A percentile compares a stretch with the other conserved stretches of the same genome.
phyloP scores from a whole-genome alignment of 1,140 invertebrate genomes.

The Drosophila malerkotliana region DNA sequence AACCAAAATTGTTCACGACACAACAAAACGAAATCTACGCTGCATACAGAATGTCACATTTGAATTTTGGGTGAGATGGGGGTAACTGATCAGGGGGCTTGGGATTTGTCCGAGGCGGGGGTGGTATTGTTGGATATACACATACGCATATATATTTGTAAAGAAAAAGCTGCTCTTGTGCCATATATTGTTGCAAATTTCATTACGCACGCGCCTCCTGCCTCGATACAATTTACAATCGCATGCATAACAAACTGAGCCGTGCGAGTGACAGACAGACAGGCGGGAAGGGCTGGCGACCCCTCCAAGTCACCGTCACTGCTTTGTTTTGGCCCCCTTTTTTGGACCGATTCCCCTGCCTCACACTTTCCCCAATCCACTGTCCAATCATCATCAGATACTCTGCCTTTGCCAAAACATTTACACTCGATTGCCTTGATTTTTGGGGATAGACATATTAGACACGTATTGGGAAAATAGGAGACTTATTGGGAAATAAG shows the following conservation, averaged over 20 bases:
- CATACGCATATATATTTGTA: no score
- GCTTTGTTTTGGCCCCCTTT: not conserved
- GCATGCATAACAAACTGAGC: slow-evolving; percentile 67
- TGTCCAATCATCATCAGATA: slow-evolving; percentile 26
- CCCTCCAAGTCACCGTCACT: not conserved
- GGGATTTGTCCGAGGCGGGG: slow-evolving; percentile 13
- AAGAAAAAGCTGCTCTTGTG: not conserved
- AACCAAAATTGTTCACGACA: slow-evolving; percentile 62
- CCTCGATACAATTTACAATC: slow-evolving; percentile 74
- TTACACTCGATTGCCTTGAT: not conserved
- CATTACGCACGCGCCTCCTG: slow-evolving; percentile 63
- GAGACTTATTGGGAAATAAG: no score
- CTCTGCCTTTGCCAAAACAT: slow-evolving; percentile 7
- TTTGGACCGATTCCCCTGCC: not conserved
- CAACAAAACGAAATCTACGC: slow-evolving; percentile 62
- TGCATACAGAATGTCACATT: slow-evolving; percentile 37
- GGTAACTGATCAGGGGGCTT: slow-evolving; percentile 2
- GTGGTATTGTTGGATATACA: not conserved
- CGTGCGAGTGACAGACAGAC: slow-evolving; percentile 61
- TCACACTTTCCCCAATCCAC: not conserved
- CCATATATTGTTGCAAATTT: slow-evolving; percentile 72
- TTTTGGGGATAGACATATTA: not conserved
- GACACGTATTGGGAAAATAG: slow-evolving; percentile 6
- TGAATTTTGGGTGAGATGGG: not conserved
- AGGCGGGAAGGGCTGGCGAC: not conserved